phyloP scores from a whole-genome alignment of 2,888 invertebrate species.

The Rotaria sp. region DNA sequence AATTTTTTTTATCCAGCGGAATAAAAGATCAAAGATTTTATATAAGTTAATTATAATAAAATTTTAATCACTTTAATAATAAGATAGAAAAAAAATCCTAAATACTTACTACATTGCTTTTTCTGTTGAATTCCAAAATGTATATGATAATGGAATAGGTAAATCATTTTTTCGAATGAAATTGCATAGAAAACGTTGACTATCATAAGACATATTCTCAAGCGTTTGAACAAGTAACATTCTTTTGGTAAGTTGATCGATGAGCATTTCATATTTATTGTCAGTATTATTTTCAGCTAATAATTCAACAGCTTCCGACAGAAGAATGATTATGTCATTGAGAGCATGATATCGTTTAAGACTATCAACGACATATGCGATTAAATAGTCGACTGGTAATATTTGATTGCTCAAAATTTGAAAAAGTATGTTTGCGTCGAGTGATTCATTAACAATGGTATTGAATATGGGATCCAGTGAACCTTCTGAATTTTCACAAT shows the following conservation, averaged over 20 bases:
- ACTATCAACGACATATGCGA: not conserved
- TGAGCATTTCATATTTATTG: not conserved
- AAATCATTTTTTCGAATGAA: slow-evolving; percentile 1
- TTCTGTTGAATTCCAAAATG: not conserved
- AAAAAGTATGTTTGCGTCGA: no score
- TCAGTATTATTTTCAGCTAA: not conserved
- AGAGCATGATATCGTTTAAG: not conserved
- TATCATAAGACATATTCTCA: not conserved
- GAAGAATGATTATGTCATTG: not conserved
- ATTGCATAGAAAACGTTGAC: not conserved
- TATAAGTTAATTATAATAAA: no score
- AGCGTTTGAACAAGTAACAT: not conserved
- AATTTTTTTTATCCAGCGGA: no score
- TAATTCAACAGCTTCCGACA: no score
- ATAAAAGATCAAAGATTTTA: no score
- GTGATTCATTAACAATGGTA: no score
- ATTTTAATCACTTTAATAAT: no score
- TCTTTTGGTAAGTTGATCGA: not conserved
- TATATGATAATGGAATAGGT: not conserved
- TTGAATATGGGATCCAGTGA: no score
- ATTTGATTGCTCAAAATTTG: no score
- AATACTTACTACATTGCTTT: not conserved
- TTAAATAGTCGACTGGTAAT: not conserved
- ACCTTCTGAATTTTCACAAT: no score
- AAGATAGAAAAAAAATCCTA: no score